phyloP scores from a whole-genome alignment of 2,888 invertebrate genomes.

The Beris morrisii region DNA sequence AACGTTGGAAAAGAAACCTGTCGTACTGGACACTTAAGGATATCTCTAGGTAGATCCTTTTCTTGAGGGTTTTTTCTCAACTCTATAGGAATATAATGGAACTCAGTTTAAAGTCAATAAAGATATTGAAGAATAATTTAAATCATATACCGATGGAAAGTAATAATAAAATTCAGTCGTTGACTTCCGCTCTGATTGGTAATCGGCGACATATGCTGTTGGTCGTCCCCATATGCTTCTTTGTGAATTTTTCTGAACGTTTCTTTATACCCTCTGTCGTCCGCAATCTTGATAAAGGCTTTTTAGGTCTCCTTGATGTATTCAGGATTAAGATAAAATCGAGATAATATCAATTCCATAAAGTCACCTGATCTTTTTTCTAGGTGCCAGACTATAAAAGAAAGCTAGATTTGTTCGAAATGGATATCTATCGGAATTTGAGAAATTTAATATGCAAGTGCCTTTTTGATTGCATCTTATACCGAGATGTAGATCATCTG shows the following conservation, averaged over 20 bases:
- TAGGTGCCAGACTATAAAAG: no score
- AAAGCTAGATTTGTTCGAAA: no score
- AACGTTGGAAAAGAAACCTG: no score
- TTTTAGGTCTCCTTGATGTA: constrained; percentile 2
- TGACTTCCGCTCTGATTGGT: constrained; percentile 33
- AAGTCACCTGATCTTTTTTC: no score
- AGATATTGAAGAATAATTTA: constrained; percentile 27
- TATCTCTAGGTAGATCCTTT: no score
- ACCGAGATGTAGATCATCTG: no score
- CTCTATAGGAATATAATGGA: background rate
- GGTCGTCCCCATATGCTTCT: constrained; percentile 16
- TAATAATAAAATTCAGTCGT: constrained; percentile 26
- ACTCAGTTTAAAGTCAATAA: constrained; percentile 25
- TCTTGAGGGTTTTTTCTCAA: no score
- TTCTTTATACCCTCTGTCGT: background rate
- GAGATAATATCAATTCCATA: background rate
- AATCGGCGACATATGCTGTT: constrained; percentile 29
- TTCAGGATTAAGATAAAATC: constrained; percentile 21
- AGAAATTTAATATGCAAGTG: no score
- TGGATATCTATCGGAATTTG: no score
- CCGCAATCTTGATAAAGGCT: constrained; percentile 24
- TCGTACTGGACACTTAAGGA: no score
- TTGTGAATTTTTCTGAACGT: constrained; percentile 15
- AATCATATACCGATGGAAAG: constrained; percentile 27
- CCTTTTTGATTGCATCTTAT: no score